Evolutionary conservation across 2,888 invertebrate species (phyloP), one percentile per base, ranked within the genome.

Genomic region (Diplolepis rosae): DNA sequence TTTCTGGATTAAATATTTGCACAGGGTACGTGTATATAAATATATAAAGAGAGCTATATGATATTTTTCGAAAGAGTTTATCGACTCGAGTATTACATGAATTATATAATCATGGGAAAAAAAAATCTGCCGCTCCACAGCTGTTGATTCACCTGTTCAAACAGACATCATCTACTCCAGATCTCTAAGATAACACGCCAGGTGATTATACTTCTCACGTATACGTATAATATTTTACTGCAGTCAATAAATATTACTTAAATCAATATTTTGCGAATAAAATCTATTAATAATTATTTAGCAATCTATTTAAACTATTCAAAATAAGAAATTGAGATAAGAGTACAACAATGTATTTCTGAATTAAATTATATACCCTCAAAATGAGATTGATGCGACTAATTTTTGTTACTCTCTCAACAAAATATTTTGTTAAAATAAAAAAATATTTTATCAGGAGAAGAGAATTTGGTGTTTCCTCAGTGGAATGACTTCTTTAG

Each of bases 111-210:
- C 56, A 39, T 61, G 80, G 75, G n/a, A n/a, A 81, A 81, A 80
- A 79, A 83, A 80, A 83, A 80, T 81, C 80, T 82, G 77, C 73
- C 74, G 79, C 72, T 72, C 77, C 80, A 82, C 86, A 86, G 85
- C 86, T 86, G 86, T 83, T 83, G 84, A 83, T 80, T 84, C 86
- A 86, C 85, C 86, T 86, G 86, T 86, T 86, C 86, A 86, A 86
- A 86, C 85, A 86, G 85, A 81, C 84, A 76, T 76, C 74, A 76
- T 69, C 65, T 69, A 74, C 70, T 73, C 65, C 54, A 66, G 69
- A 69, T 69, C 66, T 54, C 30, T 28, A 9, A 66, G 73, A 69
- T 69, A 69, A 72, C 67, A 68, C 65, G 73, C 68, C 68, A 72
- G 68, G 69, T 61, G 71, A 73, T 74, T 61, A 24, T 22, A 7